Conservation (phyloP, 2,888 invertebrate genomes). For the Opisthograptis luteolata region DNA sequence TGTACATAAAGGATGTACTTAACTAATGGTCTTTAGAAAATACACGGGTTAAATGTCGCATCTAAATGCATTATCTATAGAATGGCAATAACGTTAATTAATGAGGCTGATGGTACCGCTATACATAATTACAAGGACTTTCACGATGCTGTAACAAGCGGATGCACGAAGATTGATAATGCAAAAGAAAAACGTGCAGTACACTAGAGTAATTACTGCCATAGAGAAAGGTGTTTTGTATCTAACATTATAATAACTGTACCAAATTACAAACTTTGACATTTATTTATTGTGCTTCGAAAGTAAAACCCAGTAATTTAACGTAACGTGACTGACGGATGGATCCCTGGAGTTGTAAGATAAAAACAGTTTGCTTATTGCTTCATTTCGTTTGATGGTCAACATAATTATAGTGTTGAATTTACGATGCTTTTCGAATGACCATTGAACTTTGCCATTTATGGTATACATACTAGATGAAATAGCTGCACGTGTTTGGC, state of each 20-base stretch:
- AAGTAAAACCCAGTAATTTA: constrained; percentile 68
- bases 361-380: constrained; percentile 48
- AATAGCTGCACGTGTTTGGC: constrained; percentile 16
- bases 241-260: constrained; percentile 66
- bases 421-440: constrained; percentile 22
- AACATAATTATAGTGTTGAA: constrained; percentile 28
- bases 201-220: constrained; percentile 65
- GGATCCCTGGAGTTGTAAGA: constrained; percentile 46
- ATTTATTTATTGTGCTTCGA: constrained; percentile 70
- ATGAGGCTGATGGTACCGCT: constrained; percentile 50
- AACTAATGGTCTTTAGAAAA: constrained; percentile 49
- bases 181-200: constrained; percentile 65
- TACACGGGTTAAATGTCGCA: constrained; percentile 37
- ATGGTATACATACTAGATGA: constrained; percentile 12
- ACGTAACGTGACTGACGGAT: constrained; percentile 62
- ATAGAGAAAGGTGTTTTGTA: constrained; percentile 69
- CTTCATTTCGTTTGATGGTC: constrained; percentile 32
- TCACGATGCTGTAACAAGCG: constrained; percentile 64
- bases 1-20: constrained; percentile 52
- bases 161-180: constrained; percentile 64
- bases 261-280: constrained; percentile 72
- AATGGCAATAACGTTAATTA: constrained; percentile 57
- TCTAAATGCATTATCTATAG: constrained; percentile 37
- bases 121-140: constrained; percentile 64
- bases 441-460: constrained; percentile 31